Base-by-base conservation (phyloP, 2,797 vertebrate genomes). In the Anguilla marmorata region DNA sequence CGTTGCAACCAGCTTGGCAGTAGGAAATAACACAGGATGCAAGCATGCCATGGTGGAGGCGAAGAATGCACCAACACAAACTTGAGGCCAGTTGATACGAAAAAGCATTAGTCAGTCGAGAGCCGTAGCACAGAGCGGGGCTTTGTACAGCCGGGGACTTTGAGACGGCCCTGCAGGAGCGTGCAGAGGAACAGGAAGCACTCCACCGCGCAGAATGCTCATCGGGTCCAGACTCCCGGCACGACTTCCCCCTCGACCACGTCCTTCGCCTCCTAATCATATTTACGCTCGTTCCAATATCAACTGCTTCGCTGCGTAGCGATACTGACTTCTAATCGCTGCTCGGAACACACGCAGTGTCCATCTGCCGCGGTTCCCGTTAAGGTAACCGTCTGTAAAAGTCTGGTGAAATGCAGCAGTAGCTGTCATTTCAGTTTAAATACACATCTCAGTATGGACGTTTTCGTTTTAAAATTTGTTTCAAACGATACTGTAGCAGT, bases 1-100 rank as follows among this genome's bases (percentile, higher is more conserved):
- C 24, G 79, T n/a, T 8, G 79, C 45, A 2, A 48, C 79, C n/a
- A 50, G 33, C 19, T 82, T 82, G 7, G 5, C 45, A 48, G 6
- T 45, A 50, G 45, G 79, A 48, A 82, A 82, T 82, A 50, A 82
- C 50, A 48, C 79, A 82, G 16, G 79, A n/a, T 50, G 21, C 41
- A 48, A 82, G 41, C 41, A 50, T 0, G 45, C 1, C 45, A 2
- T n/a, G 16, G 45, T 50, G 45, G 79, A 82, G 16, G 6, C 2
- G 79, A 82, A 12, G 21, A 50, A 82, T 3, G 45, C 79, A 82
- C 21, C 9, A 24, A 82, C 45, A 82, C 45, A 82, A 82, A 48
- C 0, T 24, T 1, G 50, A 50, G 79, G 21, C 41, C 19, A 3
- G 21, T 7, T 27, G n/a, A 27, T 9, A 6, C 27, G 16, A 19